Evolutionary conservation across 1,140 invertebrate species (phyloP).

Genomic region (Drosophila gunungcola): DNA sequence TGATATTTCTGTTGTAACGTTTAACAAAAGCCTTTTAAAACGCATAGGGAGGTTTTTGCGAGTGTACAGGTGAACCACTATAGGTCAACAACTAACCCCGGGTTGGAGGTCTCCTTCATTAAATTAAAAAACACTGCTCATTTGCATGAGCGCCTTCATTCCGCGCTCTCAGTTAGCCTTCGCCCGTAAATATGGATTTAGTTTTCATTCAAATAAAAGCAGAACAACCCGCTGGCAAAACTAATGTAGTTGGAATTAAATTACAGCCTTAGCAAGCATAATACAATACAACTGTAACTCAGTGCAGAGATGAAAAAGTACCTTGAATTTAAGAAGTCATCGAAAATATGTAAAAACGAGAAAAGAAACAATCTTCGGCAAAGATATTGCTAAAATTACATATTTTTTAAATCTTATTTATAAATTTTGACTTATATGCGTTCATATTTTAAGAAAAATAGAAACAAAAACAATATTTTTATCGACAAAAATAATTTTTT

Average conservation of each 20-base stretch:
- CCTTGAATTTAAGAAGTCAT: neutral
- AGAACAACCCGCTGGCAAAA: conserved; percentile 7
- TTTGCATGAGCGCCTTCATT: conserved; percentile 51
- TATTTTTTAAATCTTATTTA: too few relatives aligned
- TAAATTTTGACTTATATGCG: too few relatives aligned
- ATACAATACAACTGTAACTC: too few relatives aligned
- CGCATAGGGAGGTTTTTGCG: neutral
- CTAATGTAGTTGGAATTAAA: conserved; percentile 54
- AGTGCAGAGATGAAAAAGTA: neutral
- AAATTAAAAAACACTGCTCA: conserved; percentile 58
- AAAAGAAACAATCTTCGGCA: too few relatives aligned
- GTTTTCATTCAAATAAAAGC: conserved; percentile 26
- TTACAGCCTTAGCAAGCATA: neutral
- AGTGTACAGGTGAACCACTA: conserved; percentile 33
- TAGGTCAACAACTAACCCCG: conserved; percentile 9
- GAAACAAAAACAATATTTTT: too few relatives aligned
- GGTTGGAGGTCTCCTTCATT: conserved; percentile 48
- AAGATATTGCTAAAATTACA: too few relatives aligned
- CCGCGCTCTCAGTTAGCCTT: conserved; percentile 6
- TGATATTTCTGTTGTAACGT: too few relatives aligned
- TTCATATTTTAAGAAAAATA: too few relatives aligned
- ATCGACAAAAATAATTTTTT: too few relatives aligned
- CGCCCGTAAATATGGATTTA: conserved; percentile 50
- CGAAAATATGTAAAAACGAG: neutral
- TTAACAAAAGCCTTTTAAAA: too few relatives aligned